Conservation (phyloP, 2,113 vertebrate species). For the Amblyopsis rosae region DNA sequence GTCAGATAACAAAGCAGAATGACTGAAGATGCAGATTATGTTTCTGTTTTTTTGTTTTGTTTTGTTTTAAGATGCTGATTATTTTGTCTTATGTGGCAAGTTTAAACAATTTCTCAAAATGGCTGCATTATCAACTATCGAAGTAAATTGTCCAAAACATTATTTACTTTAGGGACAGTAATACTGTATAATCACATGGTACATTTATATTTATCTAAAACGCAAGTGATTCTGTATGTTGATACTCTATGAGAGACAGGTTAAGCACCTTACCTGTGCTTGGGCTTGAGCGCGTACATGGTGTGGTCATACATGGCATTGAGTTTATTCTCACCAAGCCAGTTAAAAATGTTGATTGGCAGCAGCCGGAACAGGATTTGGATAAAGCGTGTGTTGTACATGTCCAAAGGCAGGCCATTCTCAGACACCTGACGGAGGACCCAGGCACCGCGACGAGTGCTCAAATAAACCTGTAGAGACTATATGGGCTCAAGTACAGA, state of each 20-base stretch:
- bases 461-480: constrained; percentile 79
- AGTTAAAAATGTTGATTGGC: constrained; percentile 71
- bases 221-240: no score
- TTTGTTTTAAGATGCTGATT: no score
- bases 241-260: no score
- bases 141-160: no score
- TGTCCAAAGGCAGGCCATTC: constrained; percentile 77
- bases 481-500: background rate
- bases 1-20: background rate
- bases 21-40: background rate
- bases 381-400: constrained; percentile 73
- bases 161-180: no score
- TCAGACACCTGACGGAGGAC: constrained; percentile 71
- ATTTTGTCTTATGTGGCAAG: no score
- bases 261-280: constrained; percentile 71
- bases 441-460: constrained; percentile 81
- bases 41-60: no score
- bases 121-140: no score
- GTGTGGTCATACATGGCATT: constrained; percentile 81
- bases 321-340: constrained; percentile 64
- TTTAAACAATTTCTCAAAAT: no score
- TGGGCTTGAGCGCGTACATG: constrained; percentile 82
- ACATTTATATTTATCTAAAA: no score
- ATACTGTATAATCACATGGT: no score
- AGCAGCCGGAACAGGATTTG: constrained; percentile 70